Base-by-base conservation (phyloP, 2,113 vertebrate genomes). In the Oriolus oriolus region DNA sequence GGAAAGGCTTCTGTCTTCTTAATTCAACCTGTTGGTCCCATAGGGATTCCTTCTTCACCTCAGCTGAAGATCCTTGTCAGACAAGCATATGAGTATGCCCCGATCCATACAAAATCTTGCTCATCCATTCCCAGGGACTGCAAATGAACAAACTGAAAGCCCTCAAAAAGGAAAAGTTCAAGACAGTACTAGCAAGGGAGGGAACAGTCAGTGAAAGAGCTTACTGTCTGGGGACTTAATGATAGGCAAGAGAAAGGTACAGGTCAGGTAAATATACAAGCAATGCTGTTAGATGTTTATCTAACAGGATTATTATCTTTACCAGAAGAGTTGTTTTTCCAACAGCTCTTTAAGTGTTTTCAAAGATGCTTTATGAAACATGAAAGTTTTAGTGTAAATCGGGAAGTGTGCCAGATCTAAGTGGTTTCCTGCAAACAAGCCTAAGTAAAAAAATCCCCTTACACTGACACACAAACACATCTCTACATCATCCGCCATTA, bases 371-470 rank as follows among this genome's bases (percentile, higher is more conserved):
- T 85, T 90, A 74, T 70, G 84, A 93, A 89, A 87, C 56, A 70
- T 54, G 14, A 84, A 94, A 80, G 30, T 95, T 93, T 83, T 80
- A 74, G 75, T 54, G 54, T 57, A 81, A 80, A 57, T 89, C 83
- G 81, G 90, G 83, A 71, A 70, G 47, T 31, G 24, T 81, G 86
- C 76, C 93, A 97, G 60, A 77, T 39, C 37, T 68, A 84, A 96
- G 47, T 74, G 76, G 80, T 60, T 93, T 93, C 83, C 90, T 90
- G 68, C 63, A 95, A 92, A 90, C 33, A 30, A 86, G 30, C 35
- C 59, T 95, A 61, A 84, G 75, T 26, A 60, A 80, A 64, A 89
- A 60, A 35, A 35, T 7, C 17, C n/a, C 20, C 9, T 49, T 53
- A 49, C 42, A 77, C 30, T 70, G 64, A 84, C 15, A 26, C 47